phyloP scores from a whole-genome alignment of 2,797 vertebrate species.

The Melanotaenia boesemani region DNA sequence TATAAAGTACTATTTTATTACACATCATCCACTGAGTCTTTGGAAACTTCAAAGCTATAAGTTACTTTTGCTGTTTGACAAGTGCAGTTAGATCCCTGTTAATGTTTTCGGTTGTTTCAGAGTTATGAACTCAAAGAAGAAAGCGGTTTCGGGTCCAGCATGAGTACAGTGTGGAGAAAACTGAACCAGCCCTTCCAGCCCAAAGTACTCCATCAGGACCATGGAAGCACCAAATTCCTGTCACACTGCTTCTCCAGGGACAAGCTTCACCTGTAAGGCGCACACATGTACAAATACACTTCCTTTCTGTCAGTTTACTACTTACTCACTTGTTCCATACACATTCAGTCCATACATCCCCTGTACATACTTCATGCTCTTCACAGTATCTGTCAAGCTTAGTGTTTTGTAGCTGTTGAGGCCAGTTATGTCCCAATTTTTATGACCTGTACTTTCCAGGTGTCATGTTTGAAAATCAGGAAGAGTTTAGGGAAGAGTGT shows the following conservation, averaged over 20 bases:
- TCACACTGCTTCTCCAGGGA: constrained; percentile 96
- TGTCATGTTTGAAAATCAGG: no score
- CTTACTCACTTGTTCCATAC: background rate
- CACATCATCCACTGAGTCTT: no score
- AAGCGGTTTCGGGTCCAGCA: constrained; percentile 85
- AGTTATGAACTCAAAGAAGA: constrained; percentile 94
- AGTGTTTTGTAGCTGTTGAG: no score
- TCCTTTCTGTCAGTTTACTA: background rate
- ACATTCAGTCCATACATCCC: background rate
- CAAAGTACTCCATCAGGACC: constrained; percentile 85
- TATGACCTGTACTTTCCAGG: background rate
- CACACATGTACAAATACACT: constrained; percentile 2
- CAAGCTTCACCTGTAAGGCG: constrained; percentile 94
- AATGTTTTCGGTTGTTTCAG: constrained; percentile 71
- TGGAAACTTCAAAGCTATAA: background rate
- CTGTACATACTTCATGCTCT: no score
- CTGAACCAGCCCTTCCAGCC: constrained; percentile 92
- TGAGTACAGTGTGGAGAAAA: constrained; percentile 88
- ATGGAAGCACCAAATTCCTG: constrained; percentile 86
- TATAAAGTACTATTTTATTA: no score
- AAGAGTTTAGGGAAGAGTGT: no score
- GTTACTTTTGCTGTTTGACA: background rate
- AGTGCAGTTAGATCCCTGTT: background rate
- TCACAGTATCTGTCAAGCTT: no score
- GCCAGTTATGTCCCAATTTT: no score